Base-by-base conservation (phyloP, 2,797 vertebrate genomes). In the Chiroxiphia lanceolata region DNA sequence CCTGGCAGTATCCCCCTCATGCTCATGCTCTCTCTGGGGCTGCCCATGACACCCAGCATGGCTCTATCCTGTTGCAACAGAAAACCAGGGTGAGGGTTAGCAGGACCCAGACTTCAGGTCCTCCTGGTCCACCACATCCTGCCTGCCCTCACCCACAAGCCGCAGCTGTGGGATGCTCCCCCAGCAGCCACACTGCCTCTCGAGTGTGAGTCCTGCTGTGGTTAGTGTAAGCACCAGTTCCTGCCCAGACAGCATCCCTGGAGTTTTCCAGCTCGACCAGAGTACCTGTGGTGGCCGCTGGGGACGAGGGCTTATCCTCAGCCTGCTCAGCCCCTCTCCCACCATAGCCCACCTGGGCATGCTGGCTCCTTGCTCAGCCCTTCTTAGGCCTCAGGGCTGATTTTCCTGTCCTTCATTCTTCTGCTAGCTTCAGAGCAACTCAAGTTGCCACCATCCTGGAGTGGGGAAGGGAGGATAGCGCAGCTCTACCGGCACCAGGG, bases 241-340 rank as follows among this genome's bases (percentile, higher is more conserved):
- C 42, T 86, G 65, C 34, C 59, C 5, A 5, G 63, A 36, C 19
- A 63, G 50, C 45, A 57, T 68, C 45, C n/a, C 13, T 47, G 34
- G 34, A 44, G 10, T 36, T 84, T 87, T 82, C 70, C 70, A 75
- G 48, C 79, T 94, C 27, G 48, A 50, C 15, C 1, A 4, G 45
- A 81, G 45, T 34, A 88, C 25, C 69, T 13, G 1, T 44, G 63
- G 60, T 68, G 53, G 71, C 33, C 23, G 11, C 51, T 70, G 36
- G 48, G 38, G 38, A 36, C 0, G 0, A 38, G 13, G 31, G 45
- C n/a, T 53, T 33, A 45, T 71, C 45, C 17, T 80, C 0, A 0
- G 51, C 15, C 45, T 64, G 11, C 59, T 83, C 2, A 7, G 34
- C 16, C 36, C 2, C 10, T 70, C 13, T 63, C 33, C 72, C 15